Conservation (phyloP, 2,888 invertebrate species). For the Drosophila borborema region DNA sequence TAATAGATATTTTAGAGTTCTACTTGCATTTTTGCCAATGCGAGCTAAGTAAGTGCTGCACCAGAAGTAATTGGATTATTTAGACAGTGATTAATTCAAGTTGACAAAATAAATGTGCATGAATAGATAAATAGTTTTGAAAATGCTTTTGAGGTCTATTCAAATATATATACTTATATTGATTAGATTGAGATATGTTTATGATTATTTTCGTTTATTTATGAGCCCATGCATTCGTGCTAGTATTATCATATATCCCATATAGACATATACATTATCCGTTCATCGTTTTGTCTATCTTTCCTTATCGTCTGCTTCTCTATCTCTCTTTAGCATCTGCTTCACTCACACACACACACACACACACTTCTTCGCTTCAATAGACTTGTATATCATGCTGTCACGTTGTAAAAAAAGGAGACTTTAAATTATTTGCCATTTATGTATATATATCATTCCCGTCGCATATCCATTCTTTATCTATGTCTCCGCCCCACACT, state of each 20-base stretch:
- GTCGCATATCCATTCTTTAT: not conserved
- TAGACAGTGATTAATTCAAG: too few relatives aligned
- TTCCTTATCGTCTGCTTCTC: not conserved
- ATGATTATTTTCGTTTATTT: not conserved
- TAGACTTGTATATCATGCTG: slow-evolving; percentile 14
- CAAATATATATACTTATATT: not conserved
- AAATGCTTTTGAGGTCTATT: not conserved
- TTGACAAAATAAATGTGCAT: not conserved
- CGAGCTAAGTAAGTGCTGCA: too few relatives aligned
- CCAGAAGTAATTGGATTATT: too few relatives aligned
- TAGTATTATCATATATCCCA: not conserved
- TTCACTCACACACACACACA: not conserved
- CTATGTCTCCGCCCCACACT: not conserved
- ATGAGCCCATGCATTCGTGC: not conserved
- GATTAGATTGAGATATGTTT: not conserved
- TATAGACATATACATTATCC: not conserved
- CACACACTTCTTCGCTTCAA: not conserved
- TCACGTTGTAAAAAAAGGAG: not conserved
- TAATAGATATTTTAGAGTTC: too few relatives aligned
- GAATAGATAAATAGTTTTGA: not conserved
- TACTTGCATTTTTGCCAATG: too few relatives aligned
- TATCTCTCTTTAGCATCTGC: not conserved
- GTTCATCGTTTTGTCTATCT: not conserved
- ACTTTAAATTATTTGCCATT: slow-evolving; percentile 4
- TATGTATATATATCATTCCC: not conserved